Base-by-base conservation (phyloP, 2,113 vertebrate species). In the Psilopogon haemacephalus region DNA sequence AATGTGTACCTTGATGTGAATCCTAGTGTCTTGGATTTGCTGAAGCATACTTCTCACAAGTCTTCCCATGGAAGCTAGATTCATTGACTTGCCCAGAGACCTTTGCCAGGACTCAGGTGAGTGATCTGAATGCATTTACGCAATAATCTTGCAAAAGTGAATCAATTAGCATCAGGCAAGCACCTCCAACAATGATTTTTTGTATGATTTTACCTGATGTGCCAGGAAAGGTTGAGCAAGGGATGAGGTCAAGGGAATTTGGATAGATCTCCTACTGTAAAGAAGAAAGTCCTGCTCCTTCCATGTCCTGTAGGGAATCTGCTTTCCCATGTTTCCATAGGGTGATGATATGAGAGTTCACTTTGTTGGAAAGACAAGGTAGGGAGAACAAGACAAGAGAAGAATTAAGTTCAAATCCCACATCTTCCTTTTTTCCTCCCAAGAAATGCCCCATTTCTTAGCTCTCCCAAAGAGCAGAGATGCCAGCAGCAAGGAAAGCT, bases 211-310 rank as follows among this genome's bases (percentile, higher is more conserved):
- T 79, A 40, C 33, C 20, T 85, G 60, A 46, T 4, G 0, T 77
- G 27, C 40, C 24, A 89, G 71, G 63, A 90, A 60, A 77, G 1
- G 8, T 52, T 91, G 52, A 87, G 65, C 54, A 86, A 91, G 72
- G 38, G 72, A 56, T 92, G 76, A 94, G 54, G 70, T 72, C 91
- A 55, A 85, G 35, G 38, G 42, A 30, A 52, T 54, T 7, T 72
- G 30, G 17, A 20, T 74, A 78, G 30, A 17, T 52, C 56, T 46
- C 60, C 37, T 63, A 18, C 69, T 76, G 18, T 35, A 46, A 82
- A 69, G 63, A 80, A 58, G 33, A 37, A 82, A 62, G 32, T 91
- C 60, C 46, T 77, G 11, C 6, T 83, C 7, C 32, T 77, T 89
- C 42, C 7, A 23, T 42, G 38, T 74, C 14, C 18, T 70, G 15